Evolutionary conservation across 2,797 vertebrate genomes (phyloP).

Genomic region (Jordanella pulchra): DNA sequence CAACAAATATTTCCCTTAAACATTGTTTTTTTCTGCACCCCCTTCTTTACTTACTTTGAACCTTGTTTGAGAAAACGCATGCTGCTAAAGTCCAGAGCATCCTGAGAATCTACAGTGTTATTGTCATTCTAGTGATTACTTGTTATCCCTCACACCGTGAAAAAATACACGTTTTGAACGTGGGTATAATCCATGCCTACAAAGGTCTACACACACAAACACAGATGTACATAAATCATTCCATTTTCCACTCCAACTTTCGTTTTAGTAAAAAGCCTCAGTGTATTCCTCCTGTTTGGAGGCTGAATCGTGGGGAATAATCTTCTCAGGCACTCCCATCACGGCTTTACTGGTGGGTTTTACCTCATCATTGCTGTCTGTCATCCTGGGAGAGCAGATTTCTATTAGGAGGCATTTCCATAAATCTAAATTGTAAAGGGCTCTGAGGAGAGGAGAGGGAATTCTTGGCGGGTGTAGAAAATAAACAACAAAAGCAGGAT

Average conservation of each 20-base stretch:
- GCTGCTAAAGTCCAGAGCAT: conserved; percentile 50
- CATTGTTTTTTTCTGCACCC: conserved; percentile 30
- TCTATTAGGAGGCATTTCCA: conserved; percentile 76
- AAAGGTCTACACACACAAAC: conserved; percentile 20
- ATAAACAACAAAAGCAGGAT: conserved; percentile 56
- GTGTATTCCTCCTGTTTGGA: conserved; percentile 26
- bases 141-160: conserved; percentile 52
- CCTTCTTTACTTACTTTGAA: conserved; percentile 48
- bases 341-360: conserved; percentile 6
- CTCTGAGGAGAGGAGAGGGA: conserved; percentile 31
- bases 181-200: conserved; percentile 21
- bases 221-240: conserved; percentile 31
- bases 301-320: conserved; percentile 42
- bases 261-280: conserved; percentile 30
- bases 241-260: neutral
- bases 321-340: conserved; percentile 33
- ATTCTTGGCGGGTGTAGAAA: conserved; percentile 45
- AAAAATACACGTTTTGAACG: conserved; percentile 22
- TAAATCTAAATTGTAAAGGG: conserved; percentile 79
- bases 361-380: conserved; percentile 68
- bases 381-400: conserved; percentile 64
- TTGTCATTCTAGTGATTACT: conserved; percentile 67
- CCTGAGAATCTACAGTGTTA: conserved; percentile 63
- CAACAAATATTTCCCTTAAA: conserved; percentile 70
- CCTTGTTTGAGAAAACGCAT: conserved; percentile 56